Evolutionary conservation across 2,888 invertebrate genomes (phyloP).

Genomic region (Catocala fraxini): DNA sequence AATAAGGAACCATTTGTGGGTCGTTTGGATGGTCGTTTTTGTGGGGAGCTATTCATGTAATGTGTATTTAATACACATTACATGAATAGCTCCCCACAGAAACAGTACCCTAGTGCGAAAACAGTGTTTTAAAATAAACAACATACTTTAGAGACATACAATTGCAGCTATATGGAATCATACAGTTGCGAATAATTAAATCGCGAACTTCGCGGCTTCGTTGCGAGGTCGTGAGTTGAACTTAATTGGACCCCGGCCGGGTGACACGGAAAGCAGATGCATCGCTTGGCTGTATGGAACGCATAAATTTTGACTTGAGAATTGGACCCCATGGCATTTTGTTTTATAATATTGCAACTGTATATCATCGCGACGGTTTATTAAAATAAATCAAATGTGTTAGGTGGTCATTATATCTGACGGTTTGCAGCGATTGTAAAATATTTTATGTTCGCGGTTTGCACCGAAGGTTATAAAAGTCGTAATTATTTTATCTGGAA

Average conservation of each 20-base stretch:
- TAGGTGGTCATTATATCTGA: constrained; percentile 26
- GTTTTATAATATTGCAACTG: constrained; percentile 66
- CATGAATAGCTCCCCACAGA: no score
- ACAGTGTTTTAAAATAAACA: no score
- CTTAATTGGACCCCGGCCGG: constrained; percentile 85
- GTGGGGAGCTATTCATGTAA: no score
- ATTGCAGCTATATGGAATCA: neutral
- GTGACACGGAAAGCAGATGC: constrained; percentile 86
- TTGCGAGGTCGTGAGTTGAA: constrained; percentile 83
- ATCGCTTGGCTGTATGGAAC: constrained; percentile 80
- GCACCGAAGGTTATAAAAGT: constrained; percentile 19
- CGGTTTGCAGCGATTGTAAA: constrained; percentile 15
- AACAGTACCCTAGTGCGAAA: no score
- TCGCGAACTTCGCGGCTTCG: constrained; percentile 60
- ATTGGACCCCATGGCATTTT: constrained; percentile 74
- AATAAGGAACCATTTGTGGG: no score
- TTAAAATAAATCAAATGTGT: constrained; percentile 48
- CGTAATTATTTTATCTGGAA: constrained; percentile 17
- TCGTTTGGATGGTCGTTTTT: no score
- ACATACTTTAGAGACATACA: no score
- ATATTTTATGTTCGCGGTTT: constrained; percentile 14
- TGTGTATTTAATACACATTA: no score
- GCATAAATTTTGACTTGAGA: constrained; percentile 81
- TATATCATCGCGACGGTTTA: constrained; percentile 50
- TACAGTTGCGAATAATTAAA: constrained; percentile 5